These are phyloP conservation scores for Lepilemur ruficaudatus DNA, from an alignment of 2,797 vertebrate genomes.

Conservation along the genomic window DNA sequence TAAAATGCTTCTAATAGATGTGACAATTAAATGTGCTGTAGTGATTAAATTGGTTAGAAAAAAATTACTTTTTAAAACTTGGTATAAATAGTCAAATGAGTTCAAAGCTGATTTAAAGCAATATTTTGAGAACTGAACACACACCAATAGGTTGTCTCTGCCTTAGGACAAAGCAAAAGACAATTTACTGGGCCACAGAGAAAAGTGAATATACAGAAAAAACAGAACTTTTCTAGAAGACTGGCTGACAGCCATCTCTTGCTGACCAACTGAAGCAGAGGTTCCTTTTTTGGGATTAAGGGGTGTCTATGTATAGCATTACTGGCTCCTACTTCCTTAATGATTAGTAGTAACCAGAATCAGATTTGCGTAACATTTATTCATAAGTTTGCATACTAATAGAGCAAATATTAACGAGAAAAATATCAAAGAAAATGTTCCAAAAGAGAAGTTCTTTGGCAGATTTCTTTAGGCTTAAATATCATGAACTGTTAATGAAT, in stretches of 20 bases:
- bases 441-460: conserved; percentile 76
- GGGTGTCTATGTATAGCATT: neutral
- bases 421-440: conserved; percentile 79
- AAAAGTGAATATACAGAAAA: conserved; percentile 32
- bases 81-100: conserved; percentile 53
- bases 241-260: neutral
- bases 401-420: conserved; percentile 76
- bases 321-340: conserved; percentile 61
- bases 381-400: conserved; percentile 82
- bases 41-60: conserved; percentile 49
- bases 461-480: conserved; percentile 67
- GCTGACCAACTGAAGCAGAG: neutral
- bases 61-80: conserved; percentile 60
- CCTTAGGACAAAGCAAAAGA: conserved; percentile 39
- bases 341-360: conserved; percentile 75
- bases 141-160: neutral
- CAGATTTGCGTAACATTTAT: conserved; percentile 80
- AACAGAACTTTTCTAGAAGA: neutral
- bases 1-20: conserved; percentile 62
- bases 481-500: conserved; percentile 1
- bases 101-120: conserved; percentile 58
- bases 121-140: conserved; percentile 38
- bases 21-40: conserved; percentile 34
- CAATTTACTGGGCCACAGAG: neutral
- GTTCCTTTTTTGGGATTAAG: neutral